These are phyloP conservation scores for Polietes domitor DNA, from an alignment of 2,888 invertebrate species.

Conservation along the genomic window DNA sequence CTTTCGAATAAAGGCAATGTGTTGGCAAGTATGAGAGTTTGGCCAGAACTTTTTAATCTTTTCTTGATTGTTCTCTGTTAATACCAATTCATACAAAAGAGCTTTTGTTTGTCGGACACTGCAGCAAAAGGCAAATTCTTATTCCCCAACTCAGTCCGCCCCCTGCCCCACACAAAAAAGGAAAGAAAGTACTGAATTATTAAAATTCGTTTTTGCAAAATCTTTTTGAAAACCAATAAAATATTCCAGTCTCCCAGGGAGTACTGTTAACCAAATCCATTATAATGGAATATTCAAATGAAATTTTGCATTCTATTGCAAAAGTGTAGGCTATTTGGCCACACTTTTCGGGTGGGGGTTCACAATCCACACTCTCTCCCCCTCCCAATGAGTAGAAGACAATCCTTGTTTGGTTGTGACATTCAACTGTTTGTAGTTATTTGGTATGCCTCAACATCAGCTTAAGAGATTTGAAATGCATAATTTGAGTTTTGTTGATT, in stretches of 20 bases:
- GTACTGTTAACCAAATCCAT: not conserved
- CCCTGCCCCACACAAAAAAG: too few relatives aligned
- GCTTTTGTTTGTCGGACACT: not conserved
- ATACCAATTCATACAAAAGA: not conserved
- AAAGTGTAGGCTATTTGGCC: too few relatives aligned
- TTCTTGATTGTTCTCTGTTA: not conserved
- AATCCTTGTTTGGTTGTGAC: too few relatives aligned
- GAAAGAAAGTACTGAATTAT: not conserved
- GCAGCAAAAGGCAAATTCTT: not conserved
- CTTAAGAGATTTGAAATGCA: too few relatives aligned
- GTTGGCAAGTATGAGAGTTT: not conserved
- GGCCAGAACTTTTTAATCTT: not conserved
- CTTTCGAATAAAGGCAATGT: not conserved
- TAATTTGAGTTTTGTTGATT: too few relatives aligned
- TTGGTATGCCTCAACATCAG: too few relatives aligned
- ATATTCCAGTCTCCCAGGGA: not conserved
- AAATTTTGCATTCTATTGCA: not conserved
- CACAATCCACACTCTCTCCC: too few relatives aligned
- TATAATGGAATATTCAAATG: not conserved
- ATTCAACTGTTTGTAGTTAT: too few relatives aligned
- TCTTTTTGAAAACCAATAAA: not conserved
- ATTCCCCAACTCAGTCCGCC: too few relatives aligned
- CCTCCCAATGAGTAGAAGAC: too few relatives aligned
- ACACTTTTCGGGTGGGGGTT: too few relatives aligned
- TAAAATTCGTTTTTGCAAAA: not conserved